These are phyloP conservation scores for Peromyscus polionotus DNA, from an alignment of 2,113 vertebrate species.

Conservation along the genomic window DNA sequence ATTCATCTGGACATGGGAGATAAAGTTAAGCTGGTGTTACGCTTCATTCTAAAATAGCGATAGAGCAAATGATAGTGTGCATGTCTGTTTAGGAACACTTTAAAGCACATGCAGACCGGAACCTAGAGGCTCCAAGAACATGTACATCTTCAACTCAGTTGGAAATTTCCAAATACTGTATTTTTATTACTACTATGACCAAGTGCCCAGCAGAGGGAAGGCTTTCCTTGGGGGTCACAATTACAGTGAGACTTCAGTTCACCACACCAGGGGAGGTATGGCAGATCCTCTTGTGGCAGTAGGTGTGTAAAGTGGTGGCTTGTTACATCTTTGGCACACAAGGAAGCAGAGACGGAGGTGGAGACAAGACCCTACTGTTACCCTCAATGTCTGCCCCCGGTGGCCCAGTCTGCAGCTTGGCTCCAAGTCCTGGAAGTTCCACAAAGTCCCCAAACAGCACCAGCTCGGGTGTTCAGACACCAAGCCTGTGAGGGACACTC, in stretches of 20 bases:
- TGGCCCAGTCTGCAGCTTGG: not conserved
- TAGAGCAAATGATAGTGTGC: not conserved
- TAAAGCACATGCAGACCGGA: not conserved
- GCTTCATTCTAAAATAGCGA: not conserved
- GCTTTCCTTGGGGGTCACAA: not conserved
- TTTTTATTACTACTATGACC: not conserved
- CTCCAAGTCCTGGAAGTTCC: not conserved
- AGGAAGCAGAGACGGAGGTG: not conserved
- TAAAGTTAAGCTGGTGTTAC: not conserved
- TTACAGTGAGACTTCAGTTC: not conserved
- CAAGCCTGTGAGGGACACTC: not conserved
- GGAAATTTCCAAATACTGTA: not conserved
- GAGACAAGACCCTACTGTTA: not conserved
- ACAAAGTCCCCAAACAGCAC: not conserved
- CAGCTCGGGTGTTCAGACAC: not conserved
- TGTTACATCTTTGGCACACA: too few relatives aligned
- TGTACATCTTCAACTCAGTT: not conserved
- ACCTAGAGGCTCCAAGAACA: not conserved
- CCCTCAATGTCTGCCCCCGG: too few relatives aligned
- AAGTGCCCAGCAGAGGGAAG: not conserved
- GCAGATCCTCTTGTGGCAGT: not conserved
- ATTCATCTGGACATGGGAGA: not conserved
- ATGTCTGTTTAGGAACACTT: not conserved
- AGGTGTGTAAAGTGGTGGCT: not conserved
- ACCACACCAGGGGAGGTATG: too few relatives aligned